Conservation (phyloP, 2,797 vertebrate species). For the Sibirionetta formosa region DNA sequence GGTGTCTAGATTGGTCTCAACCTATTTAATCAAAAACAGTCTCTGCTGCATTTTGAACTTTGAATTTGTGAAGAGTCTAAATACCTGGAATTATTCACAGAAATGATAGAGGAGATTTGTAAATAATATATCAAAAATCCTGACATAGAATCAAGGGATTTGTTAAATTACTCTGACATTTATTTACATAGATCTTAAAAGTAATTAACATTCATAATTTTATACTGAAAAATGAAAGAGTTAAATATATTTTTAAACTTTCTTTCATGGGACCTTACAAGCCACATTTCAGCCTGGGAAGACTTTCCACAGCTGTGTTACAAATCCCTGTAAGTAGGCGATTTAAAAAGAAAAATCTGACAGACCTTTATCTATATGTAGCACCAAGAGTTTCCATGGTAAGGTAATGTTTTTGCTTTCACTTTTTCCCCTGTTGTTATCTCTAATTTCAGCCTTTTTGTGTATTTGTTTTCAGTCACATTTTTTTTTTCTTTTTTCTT, state of each 20-base stretch:
- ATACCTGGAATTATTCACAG: background rate
- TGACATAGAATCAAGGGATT: background rate
- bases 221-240: background rate
- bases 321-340: conserved; percentile 13
- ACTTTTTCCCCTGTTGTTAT: background rate
- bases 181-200: background rate
- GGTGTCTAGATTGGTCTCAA: background rate
- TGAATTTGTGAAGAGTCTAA: background rate
- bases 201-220: background rate
- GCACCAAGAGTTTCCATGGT: background rate
- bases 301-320: background rate
- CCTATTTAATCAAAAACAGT: background rate
- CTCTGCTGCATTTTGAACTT: background rate
- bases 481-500: background rate
- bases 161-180: background rate
- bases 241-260: conserved; percentile 3
- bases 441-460: background rate
- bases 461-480: background rate
- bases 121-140: background rate
- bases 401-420: background rate
- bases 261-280: background rate
- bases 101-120: background rate
- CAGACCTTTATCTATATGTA: conserved; percentile 18
- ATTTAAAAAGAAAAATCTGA: conserved; percentile 24
- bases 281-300: background rate